Evolutionary conservation across 2,113 vertebrate genomes (phyloP), one percentile per base, ranked within the genome.

Genomic region (Ceyx margarethae): DNA sequence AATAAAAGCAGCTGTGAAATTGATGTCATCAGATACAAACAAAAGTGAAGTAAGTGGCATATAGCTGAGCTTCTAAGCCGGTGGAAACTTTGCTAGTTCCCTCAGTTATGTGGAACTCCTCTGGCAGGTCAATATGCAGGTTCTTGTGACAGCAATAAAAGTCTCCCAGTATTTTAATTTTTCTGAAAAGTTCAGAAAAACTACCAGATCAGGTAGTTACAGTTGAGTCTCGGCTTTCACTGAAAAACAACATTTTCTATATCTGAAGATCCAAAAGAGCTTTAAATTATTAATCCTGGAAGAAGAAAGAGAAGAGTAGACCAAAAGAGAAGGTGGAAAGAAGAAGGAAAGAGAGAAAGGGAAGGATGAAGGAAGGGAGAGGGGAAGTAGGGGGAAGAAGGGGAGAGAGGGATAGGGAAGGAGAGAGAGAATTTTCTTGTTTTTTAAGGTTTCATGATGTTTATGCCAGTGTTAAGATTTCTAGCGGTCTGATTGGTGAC

Each of bases 381-480:
- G 46, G 46, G 19, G 5, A 20, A 20, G 45, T 37, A 10, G 19
- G 45, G 45, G 45, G 19, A 10, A 10, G 45, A 21, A 20, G 19
- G 45, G 19, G 19, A 10, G 9, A 21, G 45, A 46, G 10, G 45
- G 19, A 20, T 10, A 22, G 21, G 22, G 12, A 22, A 18, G 13
- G 10, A 1, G 8, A 7, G 13, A 11, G 16, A 3, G 5, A 2
- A 26, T 50, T 65, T 60, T 81, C 29, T 58, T 69, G 28, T 2
- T 42, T 89, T 62, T 88, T 54, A 72, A 89, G 61, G 33, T 93
- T 88, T 95, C 58, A 26, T 96, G 90, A 81, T 93, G 92, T 95
- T 96, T 95, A 85, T 93, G 58, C 54, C 81, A 76, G 46, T 50
- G 66, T 91, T 75, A 84, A 79, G 53, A 53, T 68, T 54, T 89